Evolutionary conservation across 2,888 invertebrate genomes (phyloP), one percentile per base, ranked within the genome.

Genomic region (Protophormia terraenovae): DNA sequence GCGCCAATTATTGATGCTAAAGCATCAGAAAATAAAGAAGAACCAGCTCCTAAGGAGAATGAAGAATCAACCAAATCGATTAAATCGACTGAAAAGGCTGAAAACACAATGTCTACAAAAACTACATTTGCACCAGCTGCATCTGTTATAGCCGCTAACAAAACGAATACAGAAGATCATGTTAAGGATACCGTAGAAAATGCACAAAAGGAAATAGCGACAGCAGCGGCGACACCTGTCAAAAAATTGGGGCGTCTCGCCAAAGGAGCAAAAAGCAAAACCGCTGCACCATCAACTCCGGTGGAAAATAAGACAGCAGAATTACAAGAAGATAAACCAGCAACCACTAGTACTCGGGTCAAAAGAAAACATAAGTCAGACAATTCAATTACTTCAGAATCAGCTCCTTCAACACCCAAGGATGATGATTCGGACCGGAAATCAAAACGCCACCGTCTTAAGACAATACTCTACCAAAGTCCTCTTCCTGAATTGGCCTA

Each of bases 401-500:
- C 84, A 3, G 24, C 86, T 53, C 75, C 86, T 5, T 76, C 73
- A 47, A 87, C 86, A 41, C 86, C 86, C n/a, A 84, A 83, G 10
- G 83, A 85, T 4, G 73, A 86, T n/a, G 86, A 87, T 24, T 87
- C 76, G 32, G 89, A 89, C 55, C 88, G 89, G 8, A 90, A 90
- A 45, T 90, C 89, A 35, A 90, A 90, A 83, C 89, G 90, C 8
- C 90, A 90, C 80, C 90, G 91, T 19, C 88, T 90, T 10, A 91
- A 90, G 82, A 91, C 91, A 19, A 97, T 97, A 90, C 95, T 96
- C 12, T 97, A 97, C 93, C 97, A 97, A 91, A 96, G 96, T 86
- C 97, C 97, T 0, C 93, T 96, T 41, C 96, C 97, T 0, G 97
- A 97, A 92, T 93, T 96, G 76, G 95, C 96, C 85, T 95, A 96